A percentile compares a stretch with the other conserved stretches of the same genome.
Evolutionary conservation across 2,888 invertebrate genomes (phyloP).

Genomic region (Griposia aprilina): DNA sequence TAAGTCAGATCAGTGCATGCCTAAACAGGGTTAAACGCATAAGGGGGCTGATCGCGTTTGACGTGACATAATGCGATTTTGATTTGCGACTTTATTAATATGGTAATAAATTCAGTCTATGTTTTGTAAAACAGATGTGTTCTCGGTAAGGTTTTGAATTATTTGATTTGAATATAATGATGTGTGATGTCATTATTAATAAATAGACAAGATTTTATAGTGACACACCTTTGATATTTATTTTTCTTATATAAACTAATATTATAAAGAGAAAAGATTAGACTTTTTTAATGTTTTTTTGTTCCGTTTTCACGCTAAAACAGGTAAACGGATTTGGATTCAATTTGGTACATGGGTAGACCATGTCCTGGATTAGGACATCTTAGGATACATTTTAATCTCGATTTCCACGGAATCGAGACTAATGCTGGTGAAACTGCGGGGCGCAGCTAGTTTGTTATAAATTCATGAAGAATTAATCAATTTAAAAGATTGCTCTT

Average conservation of each 20-base stretch:
- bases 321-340: too few species aligned
- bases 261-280: too few species aligned
- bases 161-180: constrained; percentile 47
- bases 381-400: too few species aligned
- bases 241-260: not conserved
- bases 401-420: too few species aligned
- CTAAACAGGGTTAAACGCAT: constrained; percentile 74
- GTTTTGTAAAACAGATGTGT: constrained; percentile 61
- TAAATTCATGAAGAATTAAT: not conserved
- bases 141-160: constrained; percentile 24
- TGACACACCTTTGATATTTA: not conserved
- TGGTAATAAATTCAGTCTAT: constrained; percentile 66
- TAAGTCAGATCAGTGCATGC: constrained; percentile 65
- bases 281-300: too few species aligned
- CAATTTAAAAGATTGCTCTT: not conserved
- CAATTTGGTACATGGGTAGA: too few species aligned
- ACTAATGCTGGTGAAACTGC: too few species aligned
- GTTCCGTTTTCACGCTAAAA: too few species aligned
- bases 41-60: constrained; percentile 64
- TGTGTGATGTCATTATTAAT: constrained; percentile 20
- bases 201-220: not conserved
- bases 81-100: constrained; percentile 72
- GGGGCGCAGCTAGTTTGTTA: not conserved
- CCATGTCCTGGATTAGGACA: too few species aligned
- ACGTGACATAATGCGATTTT: constrained; percentile 68